Base-by-base conservation (phyloP, 2,888 invertebrate species). In the Lithophane leautieri region DNA sequence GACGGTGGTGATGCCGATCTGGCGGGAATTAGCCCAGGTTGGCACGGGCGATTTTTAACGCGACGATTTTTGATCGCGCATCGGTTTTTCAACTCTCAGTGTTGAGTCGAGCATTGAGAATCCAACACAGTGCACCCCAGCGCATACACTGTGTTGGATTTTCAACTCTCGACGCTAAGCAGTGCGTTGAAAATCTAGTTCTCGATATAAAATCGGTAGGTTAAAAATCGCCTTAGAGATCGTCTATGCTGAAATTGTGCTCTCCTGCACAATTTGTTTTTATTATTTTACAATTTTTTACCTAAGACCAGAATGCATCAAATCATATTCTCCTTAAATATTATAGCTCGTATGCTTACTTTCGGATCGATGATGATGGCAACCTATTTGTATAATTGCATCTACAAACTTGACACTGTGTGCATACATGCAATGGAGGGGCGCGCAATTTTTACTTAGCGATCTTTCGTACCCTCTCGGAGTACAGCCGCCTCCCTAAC, bases 1-100 rank as follows among this genome's bases (percentile, higher is more conserved):
- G 96, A 96, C 25, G 95, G 94, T 50, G 94, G 94, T 72, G 95
- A 94, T 83, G 92, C 92, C 82, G 93, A 92, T 93, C 95, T 96
- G 92, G 73, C 88, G 79, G 69, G 60, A 76, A 85, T 82, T 40
- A 40, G 34, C n/a, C 11, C 1, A n/a, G 34, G 14, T 16, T 9
- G 7, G 19, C 25, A 47, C 22, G 12, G 4, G 19, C 25, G 8
- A 34, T 22, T 65, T 47, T 47, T 28, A 19, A 44, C 19, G 19
- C 11, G 11, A 44, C 19, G 6, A 25, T 22, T 50, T 66, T 47
- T 50, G 12, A 12, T 50, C 22, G 22, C 14, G 22, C 22, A 50
- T 1, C 28, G 1, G 14, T 14, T 50, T 47, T 22, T 47, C 14
- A 66, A 28, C 14, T 65, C 28, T 50, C 6, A 3, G 16, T n/a